Evolutionary conservation across 2,797 vertebrate genomes (phyloP), one percentile per base, ranked within the genome.

Genomic region (Gobionotothen gibberifrons): DNA sequence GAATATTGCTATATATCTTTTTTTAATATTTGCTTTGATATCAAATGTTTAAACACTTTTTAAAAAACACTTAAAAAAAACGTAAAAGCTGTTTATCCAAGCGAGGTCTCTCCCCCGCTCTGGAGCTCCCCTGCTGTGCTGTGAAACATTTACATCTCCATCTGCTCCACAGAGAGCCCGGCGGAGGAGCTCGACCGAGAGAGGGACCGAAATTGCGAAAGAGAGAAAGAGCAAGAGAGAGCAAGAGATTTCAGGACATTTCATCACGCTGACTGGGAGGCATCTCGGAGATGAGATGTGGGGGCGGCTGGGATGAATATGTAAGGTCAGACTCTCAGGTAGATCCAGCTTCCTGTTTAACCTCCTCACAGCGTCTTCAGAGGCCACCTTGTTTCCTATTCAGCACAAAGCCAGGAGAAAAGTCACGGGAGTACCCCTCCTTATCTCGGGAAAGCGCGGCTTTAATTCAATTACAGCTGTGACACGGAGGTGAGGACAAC

Each of bases 401-500:
- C 51, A 29, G 57, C 46, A 16, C 56, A 51, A 55, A 60, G 73
- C 2, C 0, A 67, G 53, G 69, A 54, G 43, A 32, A 62, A 65
- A 69, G 46, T 39, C 12, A 8, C 11, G 15, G 76, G 71, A 53
- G 61, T 48, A 60, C 36, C 76, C 74, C 56, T 11, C 44, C 71
- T 84, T 74, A 83, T 87, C 81, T 71, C 22, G 5, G 59, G 74
- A 64, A 51, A 66, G 74, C 74, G 52, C 74, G 52, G 77, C 83
- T 86, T 72, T 91, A 88, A 92, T 92, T 92, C 68, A 93, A 90
- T 89, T 90, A 87, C 80, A 81, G 72, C 76, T 42, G 74, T 85
- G 85, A 89, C 89, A 90, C 79, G 48, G 74, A 88, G 78, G 87
- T 89, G 86, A 88, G 71, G 71, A 87, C 85, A 83, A 89, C 79